Conservation (phyloP, 2,113 vertebrate genomes). For the Ophthalmolycus amberensis region DNA sequence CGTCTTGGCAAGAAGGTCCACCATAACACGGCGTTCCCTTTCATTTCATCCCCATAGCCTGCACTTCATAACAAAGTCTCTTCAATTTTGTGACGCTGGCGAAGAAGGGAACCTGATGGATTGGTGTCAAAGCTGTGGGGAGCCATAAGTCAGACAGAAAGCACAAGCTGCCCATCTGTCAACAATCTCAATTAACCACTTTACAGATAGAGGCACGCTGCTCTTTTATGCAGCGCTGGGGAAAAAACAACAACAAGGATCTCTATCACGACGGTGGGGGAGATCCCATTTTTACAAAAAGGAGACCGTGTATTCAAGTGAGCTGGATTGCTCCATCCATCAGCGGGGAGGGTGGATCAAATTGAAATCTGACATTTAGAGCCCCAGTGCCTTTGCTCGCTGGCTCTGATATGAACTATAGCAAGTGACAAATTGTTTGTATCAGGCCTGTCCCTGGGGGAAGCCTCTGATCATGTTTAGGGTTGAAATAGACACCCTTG, state of each 20-base stretch:
- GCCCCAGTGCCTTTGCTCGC: slow-evolving; percentile 64
- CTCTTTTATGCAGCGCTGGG: slow-evolving; percentile 30
- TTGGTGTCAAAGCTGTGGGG: slow-evolving; percentile 62
- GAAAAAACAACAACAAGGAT: slow-evolving; percentile 32
- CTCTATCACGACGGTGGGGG: slow-evolving; percentile 49
- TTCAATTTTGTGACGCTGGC: slow-evolving; percentile 71
- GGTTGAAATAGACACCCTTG: slow-evolving; percentile 75
- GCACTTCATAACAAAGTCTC: slow-evolving; percentile 64
- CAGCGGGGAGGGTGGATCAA: slow-evolving; percentile 65
- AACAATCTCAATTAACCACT: slow-evolving; percentile 67
- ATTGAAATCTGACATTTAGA: slow-evolving; percentile 84
- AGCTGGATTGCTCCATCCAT: slow-evolving; percentile 75
- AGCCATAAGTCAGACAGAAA: slow-evolving; percentile 44
- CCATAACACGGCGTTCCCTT: slow-evolving; percentile 33
- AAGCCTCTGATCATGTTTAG: slow-evolving; percentile 77
- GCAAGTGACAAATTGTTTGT: slow-evolving; percentile 79
- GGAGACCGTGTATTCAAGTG: slow-evolving; percentile 68
- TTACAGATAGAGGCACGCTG: slow-evolving; percentile 41
- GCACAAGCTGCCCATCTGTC: slow-evolving; percentile 63
- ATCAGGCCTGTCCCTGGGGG: slow-evolving; percentile 67
- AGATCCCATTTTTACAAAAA: slow-evolving; percentile 56
- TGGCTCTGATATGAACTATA: slow-evolving; percentile 73
- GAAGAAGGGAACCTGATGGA: slow-evolving; percentile 70
- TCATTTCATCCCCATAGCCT: slow-evolving; percentile 52
- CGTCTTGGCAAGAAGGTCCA: slow-evolving; percentile 39